These are phyloP conservation scores for Eupleurogrammus muticus DNA, from an alignment of 2,797 vertebrate species.

Conservation along the genomic window DNA sequence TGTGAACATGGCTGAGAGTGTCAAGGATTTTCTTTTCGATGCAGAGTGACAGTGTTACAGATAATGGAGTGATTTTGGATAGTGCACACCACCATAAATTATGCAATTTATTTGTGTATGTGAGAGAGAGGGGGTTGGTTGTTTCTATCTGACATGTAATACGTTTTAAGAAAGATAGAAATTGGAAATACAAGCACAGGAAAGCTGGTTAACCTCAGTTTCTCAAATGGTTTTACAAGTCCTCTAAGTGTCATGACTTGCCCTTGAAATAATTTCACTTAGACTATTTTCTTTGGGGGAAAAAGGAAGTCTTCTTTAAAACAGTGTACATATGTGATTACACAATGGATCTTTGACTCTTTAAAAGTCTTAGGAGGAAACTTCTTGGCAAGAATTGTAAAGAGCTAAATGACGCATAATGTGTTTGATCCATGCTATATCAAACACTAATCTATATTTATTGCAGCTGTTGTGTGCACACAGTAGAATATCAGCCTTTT, in stretches of 20 bases:
- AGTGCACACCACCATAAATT: conserved; percentile 19
- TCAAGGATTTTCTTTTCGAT: conserved; percentile 38
- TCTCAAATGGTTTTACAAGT: background rate
- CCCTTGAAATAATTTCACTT: conserved; percentile 14
- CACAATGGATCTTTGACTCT: background rate
- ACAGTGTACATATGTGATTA: background rate
- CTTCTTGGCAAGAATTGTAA: background rate
- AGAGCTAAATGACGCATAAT: background rate
- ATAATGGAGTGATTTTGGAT: conserved; percentile 8
- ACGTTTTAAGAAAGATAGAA: background rate
- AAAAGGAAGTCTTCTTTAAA: background rate
- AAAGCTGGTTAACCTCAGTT: conserved; percentile 5
- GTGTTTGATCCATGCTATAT: background rate
- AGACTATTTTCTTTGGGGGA: background rate
- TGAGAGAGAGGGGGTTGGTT: conserved; percentile 1
- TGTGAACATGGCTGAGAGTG: conserved; percentile 20
- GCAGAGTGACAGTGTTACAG: conserved; percentile 18
- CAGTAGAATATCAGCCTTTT: background rate
- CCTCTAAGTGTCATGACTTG: background rate
- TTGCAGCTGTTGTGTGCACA: background rate
- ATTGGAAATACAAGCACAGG: background rate
- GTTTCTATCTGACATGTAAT: conserved; percentile 3
- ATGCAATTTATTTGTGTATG: background rate
- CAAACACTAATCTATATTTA: conserved; percentile 16
- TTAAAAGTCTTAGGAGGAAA: background rate